These are phyloP conservation scores for Hippocampus kuda DNA, from an alignment of 2,797 vertebrate species.

Conservation along the genomic window DNA sequence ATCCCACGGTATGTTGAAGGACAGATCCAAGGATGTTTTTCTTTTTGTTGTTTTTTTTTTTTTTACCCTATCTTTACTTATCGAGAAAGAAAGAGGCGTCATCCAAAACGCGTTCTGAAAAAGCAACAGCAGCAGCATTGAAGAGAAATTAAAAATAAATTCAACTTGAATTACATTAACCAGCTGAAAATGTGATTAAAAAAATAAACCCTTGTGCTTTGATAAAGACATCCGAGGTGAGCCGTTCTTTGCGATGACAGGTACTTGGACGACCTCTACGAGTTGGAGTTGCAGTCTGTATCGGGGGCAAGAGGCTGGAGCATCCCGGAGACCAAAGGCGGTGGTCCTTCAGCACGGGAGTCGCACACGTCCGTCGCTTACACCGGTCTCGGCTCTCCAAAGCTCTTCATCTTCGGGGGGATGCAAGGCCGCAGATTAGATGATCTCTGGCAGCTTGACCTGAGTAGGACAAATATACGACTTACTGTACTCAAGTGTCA, in stretches of 20 bases:
- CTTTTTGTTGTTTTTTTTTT: too few relatives aligned
- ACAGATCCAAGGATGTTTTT: background rate
- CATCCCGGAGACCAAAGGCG: constrained; percentile 81
- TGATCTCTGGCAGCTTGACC: constrained; percentile 92
- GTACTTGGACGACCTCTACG: constrained; percentile 90
- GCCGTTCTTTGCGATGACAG: background rate
- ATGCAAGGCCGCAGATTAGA: constrained; percentile 86
- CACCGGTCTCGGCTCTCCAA: constrained; percentile 71
- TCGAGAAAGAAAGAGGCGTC: too few relatives aligned
- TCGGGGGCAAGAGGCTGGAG: constrained; percentile 87
- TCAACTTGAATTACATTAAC: background rate
- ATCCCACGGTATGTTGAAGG: constrained; percentile 72
- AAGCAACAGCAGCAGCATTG: background rate
- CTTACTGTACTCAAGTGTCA: background rate
- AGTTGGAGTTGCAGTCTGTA: constrained; percentile 83
- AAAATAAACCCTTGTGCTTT: too few relatives aligned
- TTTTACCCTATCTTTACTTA: too few relatives aligned
- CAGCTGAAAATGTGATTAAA: too few relatives aligned
- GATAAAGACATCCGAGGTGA: background rate
- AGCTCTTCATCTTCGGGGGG: constrained; percentile 90
- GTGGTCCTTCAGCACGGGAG: constrained; percentile 80
- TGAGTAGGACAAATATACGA: constrained; percentile 63
- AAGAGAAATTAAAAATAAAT: background rate
- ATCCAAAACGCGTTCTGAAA: too few relatives aligned
- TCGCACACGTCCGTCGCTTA: constrained; percentile 86